phyloP scores from a whole-genome alignment of 1,140 invertebrate genomes.

The Aphelinus atriplicis region DNA sequence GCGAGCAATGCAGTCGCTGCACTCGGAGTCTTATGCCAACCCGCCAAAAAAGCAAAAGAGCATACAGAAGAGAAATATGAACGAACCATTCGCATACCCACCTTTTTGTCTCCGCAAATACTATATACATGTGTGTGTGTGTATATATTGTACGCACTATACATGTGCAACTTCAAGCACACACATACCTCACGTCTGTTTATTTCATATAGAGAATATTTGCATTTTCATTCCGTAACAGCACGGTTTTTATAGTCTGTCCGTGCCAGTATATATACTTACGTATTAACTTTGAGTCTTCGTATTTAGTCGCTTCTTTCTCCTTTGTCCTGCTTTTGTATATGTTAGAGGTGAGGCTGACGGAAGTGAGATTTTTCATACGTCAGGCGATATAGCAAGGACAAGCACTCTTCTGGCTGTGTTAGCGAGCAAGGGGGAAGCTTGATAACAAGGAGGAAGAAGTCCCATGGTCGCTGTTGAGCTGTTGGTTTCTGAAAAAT shows the following conservation, averaged over 20 bases:
- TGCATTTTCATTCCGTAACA: background rate
- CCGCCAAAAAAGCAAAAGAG: background rate
- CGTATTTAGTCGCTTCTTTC: background rate
- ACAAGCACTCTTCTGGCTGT: background rate
- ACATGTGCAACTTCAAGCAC: too few relatives aligned
- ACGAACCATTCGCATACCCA: too few relatives aligned
- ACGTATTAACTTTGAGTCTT: background rate
- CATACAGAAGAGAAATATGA: background rate
- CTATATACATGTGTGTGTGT: too few relatives aligned
- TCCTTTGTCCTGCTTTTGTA: background rate
- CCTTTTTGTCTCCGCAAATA: too few relatives aligned
- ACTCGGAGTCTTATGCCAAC: background rate
- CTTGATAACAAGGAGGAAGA: background rate
- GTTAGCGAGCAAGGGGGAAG: background rate
- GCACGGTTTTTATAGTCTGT: background rate
- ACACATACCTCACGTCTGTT: background rate
- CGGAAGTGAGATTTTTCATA: background rate
- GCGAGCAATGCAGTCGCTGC: background rate
- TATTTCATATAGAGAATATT: background rate
- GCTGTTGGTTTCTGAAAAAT: conserved; percentile 12
- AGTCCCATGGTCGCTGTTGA: background rate
- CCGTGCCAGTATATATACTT: background rate
- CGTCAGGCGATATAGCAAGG: background rate
- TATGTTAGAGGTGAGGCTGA: background rate
- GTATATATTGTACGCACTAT: too few relatives aligned